phyloP scores from a whole-genome alignment of 2,113 vertebrate species.

The Trichomycterus rosablanca region DNA sequence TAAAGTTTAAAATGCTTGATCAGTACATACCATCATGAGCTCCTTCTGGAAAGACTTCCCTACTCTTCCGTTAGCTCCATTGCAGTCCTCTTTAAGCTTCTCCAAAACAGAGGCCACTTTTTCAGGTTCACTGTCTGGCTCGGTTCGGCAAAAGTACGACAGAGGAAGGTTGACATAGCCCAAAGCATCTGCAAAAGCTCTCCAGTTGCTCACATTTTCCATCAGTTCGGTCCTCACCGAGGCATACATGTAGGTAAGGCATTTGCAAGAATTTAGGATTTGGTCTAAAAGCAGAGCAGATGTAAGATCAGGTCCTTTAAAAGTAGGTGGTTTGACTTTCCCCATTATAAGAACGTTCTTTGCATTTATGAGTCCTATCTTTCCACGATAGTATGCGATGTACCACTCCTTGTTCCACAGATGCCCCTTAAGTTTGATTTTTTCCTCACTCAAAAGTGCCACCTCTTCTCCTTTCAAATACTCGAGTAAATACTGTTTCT shows the following conservation, averaged over 20 bases:
- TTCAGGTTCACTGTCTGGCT: slow-evolving; percentile 87
- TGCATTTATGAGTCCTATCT: slow-evolving; percentile 82
- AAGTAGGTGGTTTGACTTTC: slow-evolving; percentile 76
- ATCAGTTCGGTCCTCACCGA: slow-evolving; percentile 89
- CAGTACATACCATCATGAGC: slow-evolving; percentile 80
- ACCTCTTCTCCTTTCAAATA: slow-evolving; percentile 90
- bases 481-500: slow-evolving; percentile 89
- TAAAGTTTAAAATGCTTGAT: too few relatives aligned
- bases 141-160: slow-evolving; percentile 82
- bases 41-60: slow-evolving; percentile 97
- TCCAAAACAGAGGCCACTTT: slow-evolving; percentile 88
- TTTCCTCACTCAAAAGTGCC: slow-evolving; percentile 88
- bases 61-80: slow-evolving; percentile 79
- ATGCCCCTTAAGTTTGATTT: slow-evolving; percentile 85
- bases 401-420: slow-evolving; percentile 98
- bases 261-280: slow-evolving; percentile 88
- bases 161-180: slow-evolving; percentile 82
- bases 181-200: slow-evolving; percentile 83
- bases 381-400: slow-evolving; percentile 90
- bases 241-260: slow-evolving; percentile 94
- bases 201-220: slow-evolving; percentile 93
- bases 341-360: slow-evolving; percentile 90
- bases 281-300: slow-evolving; percentile 83
- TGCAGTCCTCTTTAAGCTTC: slow-evolving; percentile 94
- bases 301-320: slow-evolving; percentile 81